A percentile compares a stretch with the other conserved stretches of the same genome.
phyloP scores from a whole-genome alignment of 2,888 invertebrate species.

The Pseudanteris insignis region DNA sequence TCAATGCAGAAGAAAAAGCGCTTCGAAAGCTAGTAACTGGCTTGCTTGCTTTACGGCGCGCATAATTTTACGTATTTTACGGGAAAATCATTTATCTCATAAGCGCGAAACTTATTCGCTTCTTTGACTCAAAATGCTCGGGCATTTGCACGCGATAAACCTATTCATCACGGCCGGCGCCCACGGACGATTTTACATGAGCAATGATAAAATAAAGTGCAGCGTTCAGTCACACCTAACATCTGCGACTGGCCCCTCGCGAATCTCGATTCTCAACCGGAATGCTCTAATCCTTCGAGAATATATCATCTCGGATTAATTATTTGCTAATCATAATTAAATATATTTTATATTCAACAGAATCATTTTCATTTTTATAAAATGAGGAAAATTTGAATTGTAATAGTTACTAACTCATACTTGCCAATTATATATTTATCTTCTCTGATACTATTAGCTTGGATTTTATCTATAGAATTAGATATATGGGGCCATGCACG shows the following conservation, averaged over 20 bases:
- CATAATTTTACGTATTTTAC: conserved; percentile 36
- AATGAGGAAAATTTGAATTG: too few relatives aligned
- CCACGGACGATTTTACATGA: conserved; percentile 31
- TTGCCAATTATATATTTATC: too few relatives aligned
- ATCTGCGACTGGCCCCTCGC: conserved; percentile 20
- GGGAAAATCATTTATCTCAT: conserved; percentile 33
- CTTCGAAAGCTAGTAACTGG: neutral
- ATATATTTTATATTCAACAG: too few relatives aligned
- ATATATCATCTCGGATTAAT: too few relatives aligned
- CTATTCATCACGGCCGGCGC: conserved; percentile 28
- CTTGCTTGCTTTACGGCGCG: conserved; percentile 11
- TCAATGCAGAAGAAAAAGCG: neutral
- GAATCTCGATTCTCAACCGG: conserved; percentile 13
- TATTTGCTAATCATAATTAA: too few relatives aligned
- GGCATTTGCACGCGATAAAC: conserved; percentile 19
- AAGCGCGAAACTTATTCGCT: neutral
- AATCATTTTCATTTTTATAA: too few relatives aligned
- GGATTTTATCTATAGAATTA: too few relatives aligned
- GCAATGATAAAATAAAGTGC: conserved; percentile 40
- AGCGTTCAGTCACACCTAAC: conserved; percentile 41
- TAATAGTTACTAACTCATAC: too few relatives aligned
- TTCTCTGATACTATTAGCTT: too few relatives aligned
- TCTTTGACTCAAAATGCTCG: conserved; percentile 12
- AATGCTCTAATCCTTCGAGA: too few relatives aligned
- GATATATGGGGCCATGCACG: too few relatives aligned